Conservation (phyloP, 2,113 vertebrate genomes). For the Vireo altiloquus region DNA sequence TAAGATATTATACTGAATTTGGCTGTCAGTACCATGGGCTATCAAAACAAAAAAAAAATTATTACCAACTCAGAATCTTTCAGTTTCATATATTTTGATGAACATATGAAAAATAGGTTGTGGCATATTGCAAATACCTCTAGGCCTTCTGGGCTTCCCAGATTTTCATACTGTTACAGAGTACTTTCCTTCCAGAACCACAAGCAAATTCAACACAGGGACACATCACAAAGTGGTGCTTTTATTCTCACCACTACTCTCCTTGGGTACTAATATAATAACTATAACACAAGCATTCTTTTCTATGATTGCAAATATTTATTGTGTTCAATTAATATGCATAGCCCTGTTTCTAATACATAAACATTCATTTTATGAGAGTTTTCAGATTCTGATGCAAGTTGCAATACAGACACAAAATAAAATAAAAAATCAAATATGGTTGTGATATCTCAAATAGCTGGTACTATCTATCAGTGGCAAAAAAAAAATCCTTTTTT, state of each 20-base stretch:
- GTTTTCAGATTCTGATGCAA: background rate
- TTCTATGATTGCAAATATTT: background rate
- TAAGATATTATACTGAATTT: constrained; percentile 42
- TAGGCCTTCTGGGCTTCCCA: background rate
- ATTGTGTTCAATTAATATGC: background rate
- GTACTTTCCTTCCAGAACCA: background rate
- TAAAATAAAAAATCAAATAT: background rate
- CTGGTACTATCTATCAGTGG: background rate
- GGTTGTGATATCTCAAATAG: background rate
- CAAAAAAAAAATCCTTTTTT: background rate
- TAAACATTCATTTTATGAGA: background rate
- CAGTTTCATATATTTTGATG: constrained; percentile 9
- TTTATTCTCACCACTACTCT: background rate
- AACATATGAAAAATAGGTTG: constrained; percentile 11
- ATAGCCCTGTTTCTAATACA: background rate
- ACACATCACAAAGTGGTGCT: background rate
- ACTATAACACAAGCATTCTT: background rate
- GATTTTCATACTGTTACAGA: background rate
- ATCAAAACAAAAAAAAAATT: background rate
- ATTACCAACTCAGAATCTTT: constrained; percentile 35
- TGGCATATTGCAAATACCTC: background rate
- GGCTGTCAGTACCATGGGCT: constrained; percentile 24
- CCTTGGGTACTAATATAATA: background rate
- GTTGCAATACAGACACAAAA: background rate
- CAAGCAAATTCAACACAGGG: background rate